Conservation (phyloP, 2,797 vertebrate genomes). For the Callimico goeldii region DNA sequence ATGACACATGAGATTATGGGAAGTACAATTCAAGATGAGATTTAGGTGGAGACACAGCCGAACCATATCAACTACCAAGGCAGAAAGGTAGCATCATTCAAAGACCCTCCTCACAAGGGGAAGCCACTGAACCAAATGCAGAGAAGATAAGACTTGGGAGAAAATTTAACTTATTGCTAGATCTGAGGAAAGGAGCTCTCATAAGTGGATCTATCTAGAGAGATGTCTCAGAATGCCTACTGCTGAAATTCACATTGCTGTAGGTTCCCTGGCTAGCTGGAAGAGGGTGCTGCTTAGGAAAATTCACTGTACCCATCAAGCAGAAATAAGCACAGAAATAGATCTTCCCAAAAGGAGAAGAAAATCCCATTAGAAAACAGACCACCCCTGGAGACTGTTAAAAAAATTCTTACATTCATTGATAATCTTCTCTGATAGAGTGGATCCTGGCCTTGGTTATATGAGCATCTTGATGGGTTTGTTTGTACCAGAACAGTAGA, state of each 20-base stretch:
- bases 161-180: not conserved
- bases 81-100: not conserved
- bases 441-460: not conserved
- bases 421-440: not conserved
- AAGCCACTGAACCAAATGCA: not conserved
- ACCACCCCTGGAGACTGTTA: not conserved
- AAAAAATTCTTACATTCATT: not conserved
- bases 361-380: not conserved
- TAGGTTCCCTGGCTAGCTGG: not conserved
- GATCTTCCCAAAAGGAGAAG: not conserved
- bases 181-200: not conserved
- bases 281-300: not conserved
- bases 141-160: not conserved
- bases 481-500: not conserved
- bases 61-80: not conserved
- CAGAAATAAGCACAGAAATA: slow-evolving; percentile 5
- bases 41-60: not conserved
- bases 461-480: not conserved
- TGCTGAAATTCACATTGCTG: not conserved
- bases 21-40: not conserved
- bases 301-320: not conserved
- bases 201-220: not conserved
- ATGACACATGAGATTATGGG: not conserved
- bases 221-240: not conserved
- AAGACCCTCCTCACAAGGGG: not conserved